Evolutionary conservation across 2,888 invertebrate genomes (phyloP).

Genomic region (Antitype chi): DNA sequence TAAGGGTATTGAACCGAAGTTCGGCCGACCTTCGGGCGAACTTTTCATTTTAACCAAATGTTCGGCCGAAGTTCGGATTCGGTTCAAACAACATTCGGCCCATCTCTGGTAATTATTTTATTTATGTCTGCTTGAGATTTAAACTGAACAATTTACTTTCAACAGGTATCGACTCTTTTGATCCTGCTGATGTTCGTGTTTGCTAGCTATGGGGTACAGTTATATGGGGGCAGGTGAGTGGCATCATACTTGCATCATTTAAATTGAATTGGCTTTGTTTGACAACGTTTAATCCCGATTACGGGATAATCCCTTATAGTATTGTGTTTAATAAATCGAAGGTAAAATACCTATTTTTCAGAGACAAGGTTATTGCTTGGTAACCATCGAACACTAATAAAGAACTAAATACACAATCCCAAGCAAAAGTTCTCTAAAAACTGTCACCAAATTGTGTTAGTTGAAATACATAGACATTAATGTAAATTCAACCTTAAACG

Average conservation of each 20-base stretch:
- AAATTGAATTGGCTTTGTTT: background rate
- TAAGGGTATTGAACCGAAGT: too few species aligned
- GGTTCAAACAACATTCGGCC: too few species aligned
- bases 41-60: too few species aligned
- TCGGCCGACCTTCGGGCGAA: too few species aligned
- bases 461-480: too few species aligned
- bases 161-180: slow-evolving; percentile 97
- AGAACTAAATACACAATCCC: too few species aligned
- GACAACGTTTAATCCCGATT: background rate
- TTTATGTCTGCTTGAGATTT: background rate
- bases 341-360: background rate
- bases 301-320: background rate
- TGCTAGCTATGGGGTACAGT: slow-evolving; percentile 99
- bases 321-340: background rate
- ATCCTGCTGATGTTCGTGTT: slow-evolving; percentile 99
- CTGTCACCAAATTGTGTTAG: too few species aligned
- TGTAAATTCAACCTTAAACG: too few species aligned
- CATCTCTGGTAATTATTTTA: too few species aligned
- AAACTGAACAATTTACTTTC: slow-evolving; percentile 13
- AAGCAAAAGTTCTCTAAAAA: too few species aligned
- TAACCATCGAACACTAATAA: too few species aligned
- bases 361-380: background rate
- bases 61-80: too few species aligned
- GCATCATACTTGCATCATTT: background rate
- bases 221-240: slow-evolving; percentile 96